Percentiles rank a stretch among this genome's conserved stretches.
Conservation (phyloP, 2,797 vertebrate genomes). For the Pogonophryne albipinna region DNA sequence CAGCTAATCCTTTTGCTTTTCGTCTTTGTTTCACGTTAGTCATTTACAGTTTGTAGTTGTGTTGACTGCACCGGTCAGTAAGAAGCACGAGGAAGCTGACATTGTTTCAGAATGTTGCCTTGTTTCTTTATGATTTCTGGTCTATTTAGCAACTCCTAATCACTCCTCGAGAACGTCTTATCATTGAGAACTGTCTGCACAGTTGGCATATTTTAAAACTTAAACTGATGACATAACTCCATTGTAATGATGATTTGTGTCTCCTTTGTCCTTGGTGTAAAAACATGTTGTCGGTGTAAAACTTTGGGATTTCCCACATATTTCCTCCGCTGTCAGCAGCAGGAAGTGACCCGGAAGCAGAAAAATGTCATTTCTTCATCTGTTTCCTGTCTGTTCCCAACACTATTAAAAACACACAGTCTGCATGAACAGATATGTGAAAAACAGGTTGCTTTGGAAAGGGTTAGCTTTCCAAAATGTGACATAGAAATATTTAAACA, state of each 20-base stretch:
- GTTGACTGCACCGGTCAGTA: too few relatives aligned
- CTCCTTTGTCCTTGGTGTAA: slow-evolving; percentile 8
- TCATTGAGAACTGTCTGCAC: too few relatives aligned
- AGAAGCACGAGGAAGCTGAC: too few relatives aligned
- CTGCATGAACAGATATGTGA: neutral
- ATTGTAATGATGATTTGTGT: neutral
- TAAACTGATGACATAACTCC: neutral
- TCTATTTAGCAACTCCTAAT: too few relatives aligned
- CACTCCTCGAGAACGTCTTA: too few relatives aligned
- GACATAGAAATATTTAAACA: neutral
- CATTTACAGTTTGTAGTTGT: too few relatives aligned
- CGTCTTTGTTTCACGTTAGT: too few relatives aligned
- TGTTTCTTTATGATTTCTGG: too few relatives aligned
- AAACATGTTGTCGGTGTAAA: neutral
- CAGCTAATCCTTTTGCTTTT: too few relatives aligned
- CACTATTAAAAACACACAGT: neutral
- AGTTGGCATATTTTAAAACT: neutral
- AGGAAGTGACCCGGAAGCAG: slow-evolving; percentile 50
- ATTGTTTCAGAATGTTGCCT: too few relatives aligned
- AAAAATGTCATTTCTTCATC: neutral
- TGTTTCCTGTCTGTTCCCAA: slow-evolving; percentile 5
- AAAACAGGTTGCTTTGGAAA: neutral
- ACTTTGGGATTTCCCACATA: neutral
- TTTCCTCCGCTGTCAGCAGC: slow-evolving; percentile 16
- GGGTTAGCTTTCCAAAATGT: too few relatives aligned